Evolutionary conservation across 2,888 invertebrate genomes (phyloP), one percentile per base, ranked within the genome.

Genomic region (Dynastes grantii): DNA sequence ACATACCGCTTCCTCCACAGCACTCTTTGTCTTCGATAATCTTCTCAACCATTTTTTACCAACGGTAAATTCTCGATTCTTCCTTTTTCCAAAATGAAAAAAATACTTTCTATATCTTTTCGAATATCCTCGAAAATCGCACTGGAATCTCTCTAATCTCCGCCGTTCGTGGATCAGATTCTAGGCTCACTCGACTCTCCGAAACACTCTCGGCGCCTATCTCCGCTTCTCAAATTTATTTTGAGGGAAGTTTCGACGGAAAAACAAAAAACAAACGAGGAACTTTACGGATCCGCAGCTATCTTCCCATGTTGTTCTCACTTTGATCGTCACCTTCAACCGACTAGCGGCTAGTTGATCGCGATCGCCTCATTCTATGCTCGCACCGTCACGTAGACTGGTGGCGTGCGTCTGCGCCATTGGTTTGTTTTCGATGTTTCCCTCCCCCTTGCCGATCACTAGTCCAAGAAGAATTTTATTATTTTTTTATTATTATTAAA

Each of bases 11-110:
- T 45, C 45, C 89, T 85, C 88, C 89, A 84, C 89, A 90, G 85
- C 90, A 91, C 86, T 91, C 91, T 81, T 90, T 89, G 89, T 93
- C 92, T 87, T 93, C 93, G 83, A 92, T 87, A 86, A 93, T 93
- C 87, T 92, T 91, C 89, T 93, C 93, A 84, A 93, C 93, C 93
- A 93, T 93, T 83, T 86, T 58, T 67, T 22, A 49, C 63, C 29
- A 8, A 45, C 76, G 37, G 40, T 65, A 40, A 16, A 16, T 13
- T 68, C 49, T 27, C 16, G 65, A 40, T n/a, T 3, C 22, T 13
- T 40, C 22, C n/a, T 73, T 73, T n/a, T 55, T 16, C 13, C 61
- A 64, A 64, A 16, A 55, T 2, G 55, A n/a, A 55, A 55, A 22
- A n/a, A 16, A 55, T 16, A 16, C n/a, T 13, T 8, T 55, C 22